phyloP scores from a whole-genome alignment of 2,888 invertebrate species.

The Augiades crinisus region DNA sequence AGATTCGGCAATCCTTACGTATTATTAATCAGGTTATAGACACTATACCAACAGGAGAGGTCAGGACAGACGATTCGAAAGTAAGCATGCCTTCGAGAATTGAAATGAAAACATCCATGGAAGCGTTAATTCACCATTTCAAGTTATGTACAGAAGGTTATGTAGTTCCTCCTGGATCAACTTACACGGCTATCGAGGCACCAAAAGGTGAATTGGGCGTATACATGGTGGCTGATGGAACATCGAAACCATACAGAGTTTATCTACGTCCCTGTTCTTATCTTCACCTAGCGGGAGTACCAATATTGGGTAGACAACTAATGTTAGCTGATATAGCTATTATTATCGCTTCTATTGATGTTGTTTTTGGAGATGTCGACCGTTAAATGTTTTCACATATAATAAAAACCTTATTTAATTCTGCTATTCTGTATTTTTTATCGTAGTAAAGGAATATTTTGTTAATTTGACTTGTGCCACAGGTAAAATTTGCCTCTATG shows the following conservation, averaged over 20 bases:
- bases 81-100: slow-evolving; percentile 85
- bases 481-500: no score
- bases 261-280: slow-evolving; percentile 81
- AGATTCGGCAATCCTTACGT: slow-evolving; percentile 88
- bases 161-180: slow-evolving; percentile 90
- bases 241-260: slow-evolving; percentile 86
- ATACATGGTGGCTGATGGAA: slow-evolving; percentile 93
- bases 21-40: slow-evolving; percentile 92
- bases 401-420: no score
- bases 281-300: slow-evolving; percentile 83
- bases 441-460: no score
- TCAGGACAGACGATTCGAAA: slow-evolving; percentile 91
- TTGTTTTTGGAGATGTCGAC: slow-evolving; percentile 84
- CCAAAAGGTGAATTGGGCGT: slow-evolving; percentile 95
- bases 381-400: slow-evolving; percentile 53
- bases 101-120: slow-evolving; percentile 95
- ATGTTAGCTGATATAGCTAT: slow-evolving; percentile 91
- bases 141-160: slow-evolving; percentile 92
- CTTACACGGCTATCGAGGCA: slow-evolving; percentile 90
- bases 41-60: slow-evolving; percentile 90
- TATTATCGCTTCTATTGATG: slow-evolving; percentile 85
- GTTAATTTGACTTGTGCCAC: no score
- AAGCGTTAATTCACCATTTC: slow-evolving; percentile 94
- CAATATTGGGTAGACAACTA: slow-evolving; percentile 81
- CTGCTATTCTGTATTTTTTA: no score